Evolutionary conservation across 1,140 invertebrate genomes (phyloP), one percentile per base, ranked within the genome.

Genomic region (Aphaenogaster ashmeadi): DNA sequence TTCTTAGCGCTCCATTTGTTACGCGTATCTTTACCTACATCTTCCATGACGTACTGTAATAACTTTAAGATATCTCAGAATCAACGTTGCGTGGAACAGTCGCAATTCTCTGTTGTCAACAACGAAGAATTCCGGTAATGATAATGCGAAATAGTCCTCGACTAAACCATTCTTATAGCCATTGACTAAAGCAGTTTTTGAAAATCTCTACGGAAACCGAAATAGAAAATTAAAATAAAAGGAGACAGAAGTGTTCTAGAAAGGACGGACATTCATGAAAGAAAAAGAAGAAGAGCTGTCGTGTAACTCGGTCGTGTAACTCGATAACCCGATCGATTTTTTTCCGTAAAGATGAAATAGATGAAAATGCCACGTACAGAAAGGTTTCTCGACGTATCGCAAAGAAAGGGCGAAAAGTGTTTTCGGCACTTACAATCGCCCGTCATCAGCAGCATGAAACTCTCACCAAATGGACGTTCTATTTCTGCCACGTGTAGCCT

Each of bases 391-490:
- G 33, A 2, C 18, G 6, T 27, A 15, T 54, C 3, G 41, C 11
- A 38, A n/a, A 33, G 36, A 71, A 56, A 44, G 36, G 0, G 8
- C 9, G 13, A n/a, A 27, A 33, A 36, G 15, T 41, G 8, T 69
- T 81, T 81, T 71, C 21, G 50, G 15, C 47, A 44, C 62, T 44
- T 41, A 47, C 18, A 71, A 69, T 54, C n/a, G 79, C 9, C 13
- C 33, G 33, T 81, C 21, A 33, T 44, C 66, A 58, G 38, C 36
- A 11, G 47, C 27, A 21, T 81, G 78, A 38, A 11, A 69, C 3
- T 21, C 33, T 67, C 6, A 33, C 66, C 38, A 27, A 71, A 81
- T 81, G 50, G 27, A 71, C 47, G 50, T 81, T 81, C 50, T 71
- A 81, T 71, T 81, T 71, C 67, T 21, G 13, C 4, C 33, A 41